Evolutionary conservation across 2,113 vertebrate species (phyloP).

Genomic region (Tetraodon nigroviridis): DNA sequence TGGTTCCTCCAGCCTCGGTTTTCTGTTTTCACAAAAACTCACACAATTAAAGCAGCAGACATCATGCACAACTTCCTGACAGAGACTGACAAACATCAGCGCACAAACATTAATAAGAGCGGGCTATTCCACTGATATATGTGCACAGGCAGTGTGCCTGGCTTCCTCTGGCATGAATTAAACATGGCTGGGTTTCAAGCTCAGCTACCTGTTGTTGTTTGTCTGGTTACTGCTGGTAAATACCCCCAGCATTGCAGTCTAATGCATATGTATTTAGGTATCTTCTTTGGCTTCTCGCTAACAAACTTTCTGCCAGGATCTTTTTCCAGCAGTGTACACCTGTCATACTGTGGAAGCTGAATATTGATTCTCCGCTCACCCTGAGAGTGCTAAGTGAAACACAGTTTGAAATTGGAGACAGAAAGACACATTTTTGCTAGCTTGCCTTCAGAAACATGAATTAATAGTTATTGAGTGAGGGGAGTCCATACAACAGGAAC

Average conservation of each 20-base stretch:
- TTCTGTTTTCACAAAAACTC: slow-evolving; percentile 6
- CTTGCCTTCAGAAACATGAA: slow-evolving; percentile 55
- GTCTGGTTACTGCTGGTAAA: slow-evolving; percentile 60
- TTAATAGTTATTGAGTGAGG: slow-evolving; percentile 50
- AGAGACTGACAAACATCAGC: slow-evolving; percentile 51
- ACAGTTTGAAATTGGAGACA: slow-evolving; percentile 27
- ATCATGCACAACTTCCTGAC: slow-evolving; percentile 40
- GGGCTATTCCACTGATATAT: slow-evolving; percentile 43
- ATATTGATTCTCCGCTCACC: slow-evolving; percentile 60
- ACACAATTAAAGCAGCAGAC: slow-evolving; percentile 28
- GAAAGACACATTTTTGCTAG: slow-evolving; percentile 29
- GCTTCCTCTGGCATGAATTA: slow-evolving; percentile 64
- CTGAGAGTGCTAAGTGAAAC: slow-evolving; percentile 30
- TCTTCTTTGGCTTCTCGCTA: slow-evolving; percentile 51
- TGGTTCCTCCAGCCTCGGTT: slow-evolving; percentile 40
- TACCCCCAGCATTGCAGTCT: slow-evolving; percentile 47
- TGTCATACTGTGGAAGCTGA: slow-evolving; percentile 53
- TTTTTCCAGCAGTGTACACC: slow-evolving; percentile 51
- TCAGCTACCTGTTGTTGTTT: slow-evolving; percentile 66
- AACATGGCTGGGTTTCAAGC: slow-evolving; percentile 61
- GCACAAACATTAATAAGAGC: slow-evolving; percentile 41
- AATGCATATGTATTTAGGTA: slow-evolving; percentile 62
- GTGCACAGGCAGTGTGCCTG: slow-evolving; percentile 30
- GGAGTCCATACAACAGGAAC: no score
- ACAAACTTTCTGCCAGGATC: slow-evolving; percentile 48